Conservation (phyloP, 2,888 invertebrate genomes). For the Chrysolina haemoptera region DNA sequence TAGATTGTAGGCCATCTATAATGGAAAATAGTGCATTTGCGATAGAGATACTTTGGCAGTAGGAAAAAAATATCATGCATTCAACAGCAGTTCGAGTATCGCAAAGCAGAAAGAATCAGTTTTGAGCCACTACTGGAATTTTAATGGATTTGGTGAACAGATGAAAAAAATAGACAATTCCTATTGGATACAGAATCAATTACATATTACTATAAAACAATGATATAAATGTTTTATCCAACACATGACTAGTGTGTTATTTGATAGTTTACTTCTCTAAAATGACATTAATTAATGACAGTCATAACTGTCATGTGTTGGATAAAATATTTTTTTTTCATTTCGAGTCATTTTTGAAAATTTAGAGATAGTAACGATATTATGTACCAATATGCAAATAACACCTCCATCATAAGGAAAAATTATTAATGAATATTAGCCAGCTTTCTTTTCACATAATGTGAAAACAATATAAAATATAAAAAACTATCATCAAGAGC, state of each 20-base stretch:
- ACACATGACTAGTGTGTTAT: too few relatives aligned
- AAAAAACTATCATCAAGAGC: too few relatives aligned
- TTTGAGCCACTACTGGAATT: slow-evolving; percentile 35
- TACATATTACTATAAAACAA: neutral
- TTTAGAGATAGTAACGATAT: too few relatives aligned
- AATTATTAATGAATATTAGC: too few relatives aligned
- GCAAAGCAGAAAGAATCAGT: slow-evolving; percentile 38
- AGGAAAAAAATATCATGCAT: slow-evolving; percentile 34
- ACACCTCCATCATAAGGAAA: too few relatives aligned
- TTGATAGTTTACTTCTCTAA: too few relatives aligned
- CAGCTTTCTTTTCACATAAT: too few relatives aligned
- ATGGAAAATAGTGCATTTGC: slow-evolving; percentile 36
- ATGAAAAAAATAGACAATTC: neutral
- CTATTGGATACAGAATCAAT: neutral
- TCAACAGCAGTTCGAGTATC: slow-evolving; percentile 29
- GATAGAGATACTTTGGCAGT: slow-evolving; percentile 32
- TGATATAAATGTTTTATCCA: too few relatives aligned
- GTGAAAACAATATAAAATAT: too few relatives aligned
- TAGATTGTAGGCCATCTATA: neutral
- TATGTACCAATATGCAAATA: too few relatives aligned
- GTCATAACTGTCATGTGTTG: too few relatives aligned
- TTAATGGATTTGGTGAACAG: neutral
- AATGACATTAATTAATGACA: too few relatives aligned
- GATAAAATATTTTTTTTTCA: neutral
- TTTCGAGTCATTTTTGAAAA: neutral